Evolutionary conservation across 2,113 vertebrate genomes (phyloP).

Genomic region (Colius striatus): DNA sequence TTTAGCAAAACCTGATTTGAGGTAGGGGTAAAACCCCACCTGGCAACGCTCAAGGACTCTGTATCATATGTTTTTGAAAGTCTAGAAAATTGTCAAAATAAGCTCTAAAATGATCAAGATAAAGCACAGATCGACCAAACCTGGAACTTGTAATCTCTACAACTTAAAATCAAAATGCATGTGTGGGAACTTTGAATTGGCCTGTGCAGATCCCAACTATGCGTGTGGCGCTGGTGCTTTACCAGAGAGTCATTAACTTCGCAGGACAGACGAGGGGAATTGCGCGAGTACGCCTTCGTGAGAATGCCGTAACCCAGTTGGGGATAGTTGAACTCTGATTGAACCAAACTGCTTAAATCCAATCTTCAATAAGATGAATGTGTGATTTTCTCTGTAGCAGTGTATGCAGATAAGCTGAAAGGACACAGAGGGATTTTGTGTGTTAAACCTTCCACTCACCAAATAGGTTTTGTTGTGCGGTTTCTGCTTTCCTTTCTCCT

Average conservation of each 20-base stretch:
- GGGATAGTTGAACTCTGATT: not conserved
- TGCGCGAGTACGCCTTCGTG: not conserved
- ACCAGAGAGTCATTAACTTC: not conserved
- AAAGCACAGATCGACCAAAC: not conserved
- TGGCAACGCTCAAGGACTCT: not conserved
- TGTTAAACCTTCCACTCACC: not conserved
- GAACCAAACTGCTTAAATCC: not conserved
- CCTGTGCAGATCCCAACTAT: fast-evolving
- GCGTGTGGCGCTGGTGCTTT: not conserved
- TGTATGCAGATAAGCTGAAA: not conserved
- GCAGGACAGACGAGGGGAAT: not conserved
- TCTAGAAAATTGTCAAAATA: not conserved
- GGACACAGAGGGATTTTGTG: not conserved
- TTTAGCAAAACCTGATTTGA: not conserved
- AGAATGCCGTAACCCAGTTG: not conserved
- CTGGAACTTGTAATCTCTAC: not conserved
- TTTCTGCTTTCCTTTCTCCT: not conserved
- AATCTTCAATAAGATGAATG: not conserved
- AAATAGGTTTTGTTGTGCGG: not conserved
- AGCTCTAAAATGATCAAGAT: not conserved
- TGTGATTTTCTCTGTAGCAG: not conserved
- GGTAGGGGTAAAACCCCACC: not conserved
- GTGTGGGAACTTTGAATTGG: not conserved
- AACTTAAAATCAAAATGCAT: not conserved
- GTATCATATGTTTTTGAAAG: not conserved